These are phyloP conservation scores for Melinaea menophilus DNA, from an alignment of 2,888 invertebrate genomes.

Conservation along the genomic window DNA sequence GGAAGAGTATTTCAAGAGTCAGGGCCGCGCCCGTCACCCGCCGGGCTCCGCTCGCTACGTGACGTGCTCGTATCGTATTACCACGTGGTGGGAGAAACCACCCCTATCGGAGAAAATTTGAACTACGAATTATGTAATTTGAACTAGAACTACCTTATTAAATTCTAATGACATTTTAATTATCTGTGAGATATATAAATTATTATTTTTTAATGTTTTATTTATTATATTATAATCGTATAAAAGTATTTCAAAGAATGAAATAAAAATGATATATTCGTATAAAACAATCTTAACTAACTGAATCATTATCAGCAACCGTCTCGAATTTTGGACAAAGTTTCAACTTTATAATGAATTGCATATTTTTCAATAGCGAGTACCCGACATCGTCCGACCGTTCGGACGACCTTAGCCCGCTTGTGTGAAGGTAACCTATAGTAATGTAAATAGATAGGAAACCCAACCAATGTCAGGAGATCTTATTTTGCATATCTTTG, in stretches of 20 bases:
- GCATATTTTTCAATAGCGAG: conserved; percentile 4
- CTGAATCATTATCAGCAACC: no score
- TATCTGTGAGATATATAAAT: no score
- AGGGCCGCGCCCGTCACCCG: conserved; percentile 70
- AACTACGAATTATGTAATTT: no score
- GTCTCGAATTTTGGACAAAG: background rate
- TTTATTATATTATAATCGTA: no score
- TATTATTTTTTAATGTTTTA: no score
- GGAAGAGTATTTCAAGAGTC: conserved; percentile 79
- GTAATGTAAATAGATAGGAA: conserved; percentile 73
- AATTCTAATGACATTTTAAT: no score
- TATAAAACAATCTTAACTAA: no score
- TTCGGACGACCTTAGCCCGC: conserved; percentile 67
- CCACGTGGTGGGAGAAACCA: conserved; percentile 27
- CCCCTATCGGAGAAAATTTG: conserved; percentile 9
- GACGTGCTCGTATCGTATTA: conserved; percentile 35
- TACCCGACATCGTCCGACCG: conserved; percentile 16
- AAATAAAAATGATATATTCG: no score
- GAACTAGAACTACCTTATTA: no score
- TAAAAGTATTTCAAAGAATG: no score
- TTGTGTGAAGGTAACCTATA: conserved; percentile 70
- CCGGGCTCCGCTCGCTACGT: conserved; percentile 33
- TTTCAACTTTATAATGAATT: conserved; percentile 6
- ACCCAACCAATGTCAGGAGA: conserved; percentile 65
- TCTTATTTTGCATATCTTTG: conserved; percentile 39